Evolutionary conservation across 2,888 invertebrate genomes (phyloP).

Genomic region (Myathropa florea): DNA sequence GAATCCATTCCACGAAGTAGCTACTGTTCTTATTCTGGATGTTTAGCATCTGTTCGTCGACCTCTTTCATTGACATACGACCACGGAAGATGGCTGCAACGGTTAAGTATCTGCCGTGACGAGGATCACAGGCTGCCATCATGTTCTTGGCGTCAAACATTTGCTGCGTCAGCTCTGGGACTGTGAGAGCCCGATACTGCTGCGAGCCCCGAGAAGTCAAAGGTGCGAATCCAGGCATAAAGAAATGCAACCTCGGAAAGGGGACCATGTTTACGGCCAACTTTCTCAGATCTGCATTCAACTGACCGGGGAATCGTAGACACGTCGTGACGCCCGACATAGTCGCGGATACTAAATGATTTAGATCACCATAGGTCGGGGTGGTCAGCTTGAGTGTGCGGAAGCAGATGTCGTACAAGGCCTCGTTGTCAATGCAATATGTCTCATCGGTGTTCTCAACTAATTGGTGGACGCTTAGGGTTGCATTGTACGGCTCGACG

Average conservation of each 20-base stretch:
- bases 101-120: conserved; percentile 94
- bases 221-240: conserved; percentile 98
- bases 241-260: conserved; percentile 97
- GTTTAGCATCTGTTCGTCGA: conserved; percentile 95
- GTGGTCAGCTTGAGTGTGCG: conserved; percentile 92
- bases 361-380: conserved; percentile 95
- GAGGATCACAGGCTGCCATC: conserved; percentile 97
- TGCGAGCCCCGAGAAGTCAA: conserved; percentile 94
- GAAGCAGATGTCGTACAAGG: conserved; percentile 95
- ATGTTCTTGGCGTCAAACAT: conserved; percentile 98
- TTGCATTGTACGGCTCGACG: conserved; percentile 93
- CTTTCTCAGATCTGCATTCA: conserved; percentile 95
- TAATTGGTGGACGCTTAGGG: conserved; percentile 92
- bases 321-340: conserved; percentile 95
- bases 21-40: conserved; percentile 97
- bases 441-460: conserved; percentile 96
- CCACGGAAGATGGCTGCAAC: conserved; percentile 96
- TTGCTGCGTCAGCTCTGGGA: conserved; percentile 94
- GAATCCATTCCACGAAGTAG: conserved; percentile 96
- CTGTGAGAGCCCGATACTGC: conserved; percentile 94
- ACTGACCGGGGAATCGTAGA: conserved; percentile 94
- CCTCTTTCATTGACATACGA: conserved; percentile 97
- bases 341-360: conserved; percentile 93
- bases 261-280: conserved; percentile 98
- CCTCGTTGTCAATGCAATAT: conserved; percentile 96